Evolutionary conservation across 2,113 vertebrate genomes (phyloP), one percentile per base, ranked within the genome.

Genomic region (Oreochromis niloticus): DNA sequence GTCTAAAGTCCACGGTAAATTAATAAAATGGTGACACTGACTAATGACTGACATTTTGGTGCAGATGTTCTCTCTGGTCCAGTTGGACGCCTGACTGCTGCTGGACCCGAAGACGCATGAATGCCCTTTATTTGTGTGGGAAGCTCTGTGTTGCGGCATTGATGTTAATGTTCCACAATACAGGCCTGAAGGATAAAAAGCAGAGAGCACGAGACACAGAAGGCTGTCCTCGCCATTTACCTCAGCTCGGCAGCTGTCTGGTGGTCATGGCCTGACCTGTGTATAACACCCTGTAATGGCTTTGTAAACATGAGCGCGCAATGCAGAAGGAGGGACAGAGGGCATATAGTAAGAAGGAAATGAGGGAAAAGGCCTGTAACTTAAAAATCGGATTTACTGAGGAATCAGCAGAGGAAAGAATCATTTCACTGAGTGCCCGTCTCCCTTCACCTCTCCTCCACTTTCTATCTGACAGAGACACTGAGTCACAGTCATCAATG

Each of bases 401-500:
- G 50, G 81, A 89, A 87, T 92, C 81, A 81, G 82, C 82, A 27
- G 41, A 87, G 85, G 83, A 80, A 79, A 91, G 82, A 93, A 83
- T 90, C 83, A 80, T 92, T 90, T 93, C 24, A 92, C 87, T 36
- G 24, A 83, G 27, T 50, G 43, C 46, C 75, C 7, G 54, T 78
- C 85, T 90, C 82, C 46, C 86, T 92, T 83, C 75, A 84, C 79
- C 59, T 75, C 82, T 48, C 41, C 7, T 63, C 66, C 36, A 57
- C 73, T 55, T 86, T 78, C 54, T 87, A 41, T 90, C 85, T 88
- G 46, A 73, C 73, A 63, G 83, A 55, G 88, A 92, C 73, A 90
- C 85, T 46, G 88, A 91, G 87, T 92, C 91, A 89, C 90, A 54
- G 85, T 91, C 89, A 93, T 94, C 92, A 94, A 88, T 91, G 91